Percentiles rank a stretch among this genome's conserved stretches.
Evolutionary conservation across 1,140 invertebrate genomes (phyloP).

Genomic region (Diuraphis noxia): DNA sequence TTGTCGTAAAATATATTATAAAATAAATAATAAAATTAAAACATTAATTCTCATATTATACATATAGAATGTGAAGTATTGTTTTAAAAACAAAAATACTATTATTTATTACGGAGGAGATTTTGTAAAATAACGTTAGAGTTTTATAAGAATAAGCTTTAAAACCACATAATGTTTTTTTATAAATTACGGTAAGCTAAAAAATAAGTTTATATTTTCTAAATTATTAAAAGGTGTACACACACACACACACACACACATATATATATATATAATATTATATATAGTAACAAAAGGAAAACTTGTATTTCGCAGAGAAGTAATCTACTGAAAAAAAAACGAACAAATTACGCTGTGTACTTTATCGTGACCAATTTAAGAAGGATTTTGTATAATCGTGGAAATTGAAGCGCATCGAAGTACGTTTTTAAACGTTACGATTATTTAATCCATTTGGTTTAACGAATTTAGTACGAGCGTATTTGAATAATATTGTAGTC

Average conservation of each 20-base stretch:
- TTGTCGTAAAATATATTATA: no score
- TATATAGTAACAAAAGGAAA: background rate
- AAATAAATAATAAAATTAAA: background rate
- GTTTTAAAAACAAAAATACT: no score
- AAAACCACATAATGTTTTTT: background rate
- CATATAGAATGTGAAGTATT: background rate
- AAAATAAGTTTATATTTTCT: background rate
- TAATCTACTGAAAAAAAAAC: background rate
- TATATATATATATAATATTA: no score
- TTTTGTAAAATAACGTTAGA: background rate
- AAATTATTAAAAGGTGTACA: background rate
- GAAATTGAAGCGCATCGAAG: background rate
- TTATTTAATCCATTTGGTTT: background rate
- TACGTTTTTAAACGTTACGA: background rate
- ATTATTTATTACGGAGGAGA: background rate
- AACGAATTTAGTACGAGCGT: background rate
- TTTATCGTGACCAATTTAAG: background rate
- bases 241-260: no score
- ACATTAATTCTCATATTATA: background rate
- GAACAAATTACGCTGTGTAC: background rate
- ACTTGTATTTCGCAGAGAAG: background rate
- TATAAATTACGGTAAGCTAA: background rate
- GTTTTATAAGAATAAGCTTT: background rate
- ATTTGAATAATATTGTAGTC: background rate
- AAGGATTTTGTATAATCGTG: background rate